Evolutionary conservation across 2,113 vertebrate species (phyloP), one percentile per base, ranked within the genome.

Genomic region (Cepphus grylle): DNA sequence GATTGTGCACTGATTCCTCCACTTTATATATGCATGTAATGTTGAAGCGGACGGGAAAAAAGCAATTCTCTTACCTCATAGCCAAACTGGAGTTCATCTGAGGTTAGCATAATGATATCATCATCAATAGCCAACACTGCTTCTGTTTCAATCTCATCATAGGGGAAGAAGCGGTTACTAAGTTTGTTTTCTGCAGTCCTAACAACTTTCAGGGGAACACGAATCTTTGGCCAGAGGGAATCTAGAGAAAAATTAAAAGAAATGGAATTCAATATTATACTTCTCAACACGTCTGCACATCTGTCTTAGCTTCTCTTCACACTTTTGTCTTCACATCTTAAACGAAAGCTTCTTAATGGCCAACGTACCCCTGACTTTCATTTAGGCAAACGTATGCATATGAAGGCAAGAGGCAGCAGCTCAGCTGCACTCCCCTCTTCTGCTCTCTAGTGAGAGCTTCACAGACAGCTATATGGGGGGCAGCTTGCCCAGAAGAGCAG

Each of bases 111-210:
- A 77, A 99, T 99, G 98, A 99, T 99, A 91, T 99, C 99, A 81
- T 99, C 99, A 62, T 99, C 99, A 12, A 99, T 99, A 15, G 99
- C 99, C 69, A 99, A 96, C 50, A 99, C 99, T 1, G 99, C 99
- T 95, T 99, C 99, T 0, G 99, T 99, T 97, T 99, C 99, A 11
- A 99, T 99, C 91, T 99, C 99, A 53, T 99, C 99, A 2, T 99
- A 99, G 4, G 99, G 99, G 96, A 99, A 99, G 98, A 99, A 99
- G n/a, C 99, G 99, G 94, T 99, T 99, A 88, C 99, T 99, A 50
- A 99, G 97, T 91, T 99, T 99, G 97, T 99, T 99, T 96, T 99
- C 99, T 76, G 99, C 98, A 12, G 99, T 99, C 81, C 98, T 98
- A 56, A 99, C 99, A 8, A 99, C 99, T 96, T 99, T 99, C 59